These are phyloP conservation scores for Parazoanthus swiftii DNA, from an alignment of 92 coral and sea anemone species.

Conservation along the genomic window DNA sequence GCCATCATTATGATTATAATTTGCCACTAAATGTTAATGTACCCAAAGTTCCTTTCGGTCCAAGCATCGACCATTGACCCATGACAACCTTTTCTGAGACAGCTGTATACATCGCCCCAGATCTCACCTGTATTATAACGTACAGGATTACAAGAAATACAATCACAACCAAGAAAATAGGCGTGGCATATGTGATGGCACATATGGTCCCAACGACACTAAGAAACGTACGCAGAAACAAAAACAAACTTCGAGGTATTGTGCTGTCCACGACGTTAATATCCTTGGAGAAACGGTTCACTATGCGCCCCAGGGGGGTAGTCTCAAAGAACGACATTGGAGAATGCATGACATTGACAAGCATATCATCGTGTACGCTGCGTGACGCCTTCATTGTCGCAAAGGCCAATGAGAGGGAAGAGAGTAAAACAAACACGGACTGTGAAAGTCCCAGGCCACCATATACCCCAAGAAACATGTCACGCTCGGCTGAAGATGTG, in stretches of 20 bases:
- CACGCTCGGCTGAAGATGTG: conserved; percentile 67
- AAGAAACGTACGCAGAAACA: conserved; percentile 59
- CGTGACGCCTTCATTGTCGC: conserved; percentile 86
- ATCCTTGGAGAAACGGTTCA: conserved; percentile 95
- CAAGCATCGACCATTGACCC: no score
- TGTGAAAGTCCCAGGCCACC: conserved; percentile 78
- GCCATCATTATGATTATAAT: no score
- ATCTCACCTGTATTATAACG: conserved; percentile 78
- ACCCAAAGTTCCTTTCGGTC: no score
- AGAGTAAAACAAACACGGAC: conserved; percentile 68
- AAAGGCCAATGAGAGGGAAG: conserved; percentile 76
- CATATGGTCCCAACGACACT: conserved; percentile 76
- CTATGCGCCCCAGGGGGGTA: conserved; percentile 85
- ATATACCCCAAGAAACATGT: conserved; percentile 80
- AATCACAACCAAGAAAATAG: conserved; percentile 77
- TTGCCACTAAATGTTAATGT: no score
- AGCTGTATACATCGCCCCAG: neutral
- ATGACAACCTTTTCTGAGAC: no score
- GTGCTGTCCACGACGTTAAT: conserved; percentile 79
- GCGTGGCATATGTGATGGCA: conserved; percentile 88
- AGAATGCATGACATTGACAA: conserved; percentile 77
- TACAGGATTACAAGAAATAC: conserved; percentile 72
- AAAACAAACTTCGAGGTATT: conserved; percentile 61
- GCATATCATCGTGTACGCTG: conserved; percentile 67
- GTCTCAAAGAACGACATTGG: conserved; percentile 95